These are phyloP conservation scores for Cavia porcellus DNA, from an alignment of 2,113 vertebrate genomes.

Conservation along the genomic window DNA sequence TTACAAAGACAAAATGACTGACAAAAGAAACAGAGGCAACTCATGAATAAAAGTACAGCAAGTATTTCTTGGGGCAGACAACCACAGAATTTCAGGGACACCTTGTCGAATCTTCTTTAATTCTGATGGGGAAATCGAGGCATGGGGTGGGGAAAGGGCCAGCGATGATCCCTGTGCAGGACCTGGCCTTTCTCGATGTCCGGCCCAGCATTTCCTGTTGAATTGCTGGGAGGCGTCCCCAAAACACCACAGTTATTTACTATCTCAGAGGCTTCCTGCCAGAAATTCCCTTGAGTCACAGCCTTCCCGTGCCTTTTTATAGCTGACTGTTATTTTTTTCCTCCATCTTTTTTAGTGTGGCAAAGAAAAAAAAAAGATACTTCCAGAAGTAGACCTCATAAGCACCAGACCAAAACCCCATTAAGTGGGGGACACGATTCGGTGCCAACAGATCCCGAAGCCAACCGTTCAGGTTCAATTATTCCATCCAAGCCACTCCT, in stretches of 20 bases:
- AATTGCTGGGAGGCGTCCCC: neutral
- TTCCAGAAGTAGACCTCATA: neutral
- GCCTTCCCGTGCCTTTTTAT: neutral
- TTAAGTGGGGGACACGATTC: rapidly evolving
- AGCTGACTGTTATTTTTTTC: neutral
- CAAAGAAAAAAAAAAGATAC: neutral
- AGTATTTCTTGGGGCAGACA: too few species aligned
- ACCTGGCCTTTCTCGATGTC: too few species aligned
- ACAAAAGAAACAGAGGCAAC: neutral
- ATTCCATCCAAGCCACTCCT: neutral
- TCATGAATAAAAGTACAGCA: rapidly evolving
- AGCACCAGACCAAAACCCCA: conserved; percentile 24
- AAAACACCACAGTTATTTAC: neutral
- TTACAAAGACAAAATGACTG: neutral
- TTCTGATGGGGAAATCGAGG: neutral
- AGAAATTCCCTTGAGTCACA: neutral
- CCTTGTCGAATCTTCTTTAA: neutral
- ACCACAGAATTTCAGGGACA: neutral
- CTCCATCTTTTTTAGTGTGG: neutral
- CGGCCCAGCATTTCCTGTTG: rapidly evolving
- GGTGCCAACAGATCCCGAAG: neutral
- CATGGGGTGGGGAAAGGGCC: neutral
- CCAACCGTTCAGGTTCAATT: conserved; percentile 25
- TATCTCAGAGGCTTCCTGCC: neutral
- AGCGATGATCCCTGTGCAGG: neutral